phyloP scores from a whole-genome alignment of 2,113 vertebrate genomes.

The Muntiacus reevesi region DNA sequence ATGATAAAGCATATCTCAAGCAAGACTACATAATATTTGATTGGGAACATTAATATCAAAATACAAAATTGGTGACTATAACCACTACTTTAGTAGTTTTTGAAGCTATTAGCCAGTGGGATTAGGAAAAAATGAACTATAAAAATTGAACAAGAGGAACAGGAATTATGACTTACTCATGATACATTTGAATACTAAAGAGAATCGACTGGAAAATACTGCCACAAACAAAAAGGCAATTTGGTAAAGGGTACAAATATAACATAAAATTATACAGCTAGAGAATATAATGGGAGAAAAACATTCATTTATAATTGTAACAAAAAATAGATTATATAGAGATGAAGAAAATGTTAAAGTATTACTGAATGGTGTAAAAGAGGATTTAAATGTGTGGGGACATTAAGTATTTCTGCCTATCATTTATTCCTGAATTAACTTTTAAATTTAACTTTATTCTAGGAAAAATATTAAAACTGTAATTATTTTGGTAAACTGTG shows the following conservation, averaged over 20 bases:
- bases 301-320: neutral
- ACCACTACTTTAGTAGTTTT: constrained; percentile 8
- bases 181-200: neutral
- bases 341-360: constrained; percentile 21
- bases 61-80: neutral
- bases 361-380: neutral
- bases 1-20: neutral
- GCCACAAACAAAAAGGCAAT: neutral
- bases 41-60: neutral
- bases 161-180: neutral
- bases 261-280: neutral
- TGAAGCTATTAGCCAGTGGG: neutral
- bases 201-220: neutral
- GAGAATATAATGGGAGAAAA: neutral
- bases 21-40: neutral
- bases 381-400: neutral
- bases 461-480: constrained; percentile 8
- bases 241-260: neutral
- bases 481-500: neutral
- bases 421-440: neutral
- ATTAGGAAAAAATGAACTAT: neutral
- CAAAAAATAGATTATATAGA: neutral
- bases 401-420: neutral
- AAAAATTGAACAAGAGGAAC: neutral
- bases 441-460: constrained; percentile 9